Evolutionary conservation across 1,140 invertebrate species (phyloP), one percentile per base, ranked within the genome.

Genomic region (Diabrotica undecimpunctata): DNA sequence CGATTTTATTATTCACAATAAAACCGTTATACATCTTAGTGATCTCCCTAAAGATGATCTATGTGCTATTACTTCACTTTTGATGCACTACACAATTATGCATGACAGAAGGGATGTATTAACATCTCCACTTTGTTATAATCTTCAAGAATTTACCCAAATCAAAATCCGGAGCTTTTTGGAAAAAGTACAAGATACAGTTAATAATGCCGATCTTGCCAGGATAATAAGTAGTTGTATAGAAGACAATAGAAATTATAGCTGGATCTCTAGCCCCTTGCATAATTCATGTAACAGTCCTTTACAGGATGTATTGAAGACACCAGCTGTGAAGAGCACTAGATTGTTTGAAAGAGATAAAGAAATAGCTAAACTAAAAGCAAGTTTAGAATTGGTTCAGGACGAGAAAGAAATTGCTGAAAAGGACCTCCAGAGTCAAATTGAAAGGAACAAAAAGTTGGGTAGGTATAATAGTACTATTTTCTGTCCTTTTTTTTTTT

Each of bases 51-150:
- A 67, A 11, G 38, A 38, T 8, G 70, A 78, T 61, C 41, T 77
- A 7, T 64, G 67, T 46, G 57, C 66, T 36, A 57, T 75, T n/a
- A 74, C 69, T 54, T 77, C 76, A 11, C 60, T 78, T 6, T 64
- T 78, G 58, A 62, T 78, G 65, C 74, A 78, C 64, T 77, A 73
- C 66, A 72, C 71, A 12, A 77, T 74, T 70, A 70, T 77, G 53
- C 63, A 69, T 53, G 74, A 77, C 39, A 60, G 70, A 59, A 63
- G 70, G 62, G 70, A 72, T 12, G 66, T 65, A 7, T 66, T 77
- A 10, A 77, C 71, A 12, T 70, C 67, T 13, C 72, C 74, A 46
- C 65, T 75, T 59, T 77, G 76, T 64, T 53, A 72, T 35, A 68
- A 64, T 52, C 65, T 77, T 36, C 66, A 65, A 54, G 56, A 62